Evolutionary conservation across 2,888 invertebrate species (phyloP).

Genomic region (Philereme transversata): DNA sequence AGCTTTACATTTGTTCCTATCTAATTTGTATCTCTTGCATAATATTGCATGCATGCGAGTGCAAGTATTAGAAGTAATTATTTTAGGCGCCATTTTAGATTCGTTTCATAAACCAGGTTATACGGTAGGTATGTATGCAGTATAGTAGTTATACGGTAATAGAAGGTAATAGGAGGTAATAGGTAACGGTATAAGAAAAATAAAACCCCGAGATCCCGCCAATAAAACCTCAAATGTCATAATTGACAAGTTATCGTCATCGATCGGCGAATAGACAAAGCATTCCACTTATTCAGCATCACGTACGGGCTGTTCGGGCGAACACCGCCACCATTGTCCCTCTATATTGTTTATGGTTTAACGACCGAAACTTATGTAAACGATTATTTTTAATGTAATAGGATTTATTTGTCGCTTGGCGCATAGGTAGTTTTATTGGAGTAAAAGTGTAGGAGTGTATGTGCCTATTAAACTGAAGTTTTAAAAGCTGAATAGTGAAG

Average conservation of each 20-base stretch:
- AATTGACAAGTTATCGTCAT: conserved; percentile 55
- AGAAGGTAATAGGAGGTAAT: too few species aligned
- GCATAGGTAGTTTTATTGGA: conserved; percentile 10
- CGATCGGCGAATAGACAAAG: conserved; percentile 56
- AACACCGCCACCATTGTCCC: conserved; percentile 46
- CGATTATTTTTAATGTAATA: conserved; percentile 54
- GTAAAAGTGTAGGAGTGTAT: not conserved
- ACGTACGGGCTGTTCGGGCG: conserved; percentile 47
- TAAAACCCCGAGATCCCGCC: conserved; percentile 3
- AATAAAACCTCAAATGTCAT: conserved; percentile 49
- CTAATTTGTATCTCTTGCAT: too few species aligned
- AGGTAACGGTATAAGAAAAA: not conserved
- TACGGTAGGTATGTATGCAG: too few species aligned
- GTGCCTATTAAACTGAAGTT: too few species aligned
- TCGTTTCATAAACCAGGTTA: too few species aligned
- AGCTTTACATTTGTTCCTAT: too few species aligned
- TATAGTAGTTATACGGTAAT: too few species aligned
- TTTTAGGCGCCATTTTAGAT: too few species aligned
- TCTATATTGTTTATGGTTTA: conserved; percentile 51
- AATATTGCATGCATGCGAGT: too few species aligned
- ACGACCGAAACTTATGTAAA: conserved; percentile 50
- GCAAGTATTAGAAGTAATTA: too few species aligned
- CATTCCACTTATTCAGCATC: conserved; percentile 57
- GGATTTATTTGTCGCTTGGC: conserved; percentile 13
- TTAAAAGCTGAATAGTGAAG: too few species aligned